Base-by-base conservation (phyloP, 2,113 vertebrate genomes). In the Neogobius melanostomus region DNA sequence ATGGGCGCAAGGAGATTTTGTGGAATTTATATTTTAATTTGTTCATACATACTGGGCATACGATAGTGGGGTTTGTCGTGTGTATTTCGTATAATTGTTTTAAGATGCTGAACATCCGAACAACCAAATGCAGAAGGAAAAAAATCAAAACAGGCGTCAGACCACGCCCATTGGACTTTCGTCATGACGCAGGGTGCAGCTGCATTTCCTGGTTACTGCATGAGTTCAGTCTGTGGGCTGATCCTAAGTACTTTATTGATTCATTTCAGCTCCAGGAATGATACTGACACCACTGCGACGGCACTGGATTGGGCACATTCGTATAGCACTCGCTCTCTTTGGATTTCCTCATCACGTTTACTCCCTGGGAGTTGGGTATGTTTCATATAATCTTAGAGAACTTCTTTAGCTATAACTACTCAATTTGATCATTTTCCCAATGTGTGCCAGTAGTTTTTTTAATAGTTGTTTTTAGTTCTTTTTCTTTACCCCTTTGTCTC, bases 131-230 rank as follows among this genome's bases (percentile, higher is more conserved):
- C 49, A 47, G 46, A 47, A 1, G 5, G 2, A 10, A 47, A 2
- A 10, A 10, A 47, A 47, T 8, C 46, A 43, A 62, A 36, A 5
- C 28, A 5, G 11, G 12, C 5, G 45, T 6, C 14, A 44, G 50
- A 16, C 69, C 74, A 9, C 80, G 5, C 77, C 77, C 76, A 61
- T 10, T 14, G 14, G 1, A 8, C 0, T 7, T 42, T 76, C 82
- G 87, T 84, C 75, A 80, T 21, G 10, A 10, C 72, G 78, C 14
- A 47, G 60, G 67, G 44, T 5, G 11, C 14, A 9, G 57, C 7
- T 6, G 44, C 36, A 87, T 85, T 91, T 91, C 89, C 90, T 84
- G 80, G 85, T 80, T 81, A 50, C 67, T 75, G 79, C 78, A 36
- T 36, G 28, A 11, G 9, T 56, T 9, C 10, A 6, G 53, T 28